phyloP scores from a whole-genome alignment of 1,140 invertebrate species.

The Pectinophora gossypiella region DNA sequence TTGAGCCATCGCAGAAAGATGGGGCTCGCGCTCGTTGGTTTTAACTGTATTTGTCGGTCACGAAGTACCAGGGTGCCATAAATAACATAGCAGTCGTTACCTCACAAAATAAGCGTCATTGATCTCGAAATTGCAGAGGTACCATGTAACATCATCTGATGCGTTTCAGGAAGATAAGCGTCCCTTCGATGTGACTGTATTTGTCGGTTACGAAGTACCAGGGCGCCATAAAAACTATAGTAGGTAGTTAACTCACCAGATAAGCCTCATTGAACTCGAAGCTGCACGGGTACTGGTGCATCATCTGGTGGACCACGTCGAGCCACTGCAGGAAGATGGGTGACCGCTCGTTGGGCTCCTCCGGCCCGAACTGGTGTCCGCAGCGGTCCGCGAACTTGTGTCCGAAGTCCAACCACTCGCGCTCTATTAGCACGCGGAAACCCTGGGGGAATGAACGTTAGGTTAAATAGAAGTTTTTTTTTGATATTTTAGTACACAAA shows the following conservation, averaged over 20 bases:
- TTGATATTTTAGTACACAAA: not conserved
- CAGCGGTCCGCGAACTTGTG: constrained; percentile 98
- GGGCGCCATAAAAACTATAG: too few species aligned
- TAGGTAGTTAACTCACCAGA: constrained; percentile 90
- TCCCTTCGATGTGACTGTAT: too few species aligned
- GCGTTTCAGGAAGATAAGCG: too few species aligned
- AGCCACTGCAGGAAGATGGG: constrained; percentile 99
- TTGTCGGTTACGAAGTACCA: too few species aligned
- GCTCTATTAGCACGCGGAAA: constrained; percentile 92
- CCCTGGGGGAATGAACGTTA: constrained; percentile 77
- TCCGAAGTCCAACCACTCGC: constrained; percentile 97
- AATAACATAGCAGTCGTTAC: too few species aligned
- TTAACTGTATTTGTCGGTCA: too few species aligned
- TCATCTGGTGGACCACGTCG: constrained; percentile 96
- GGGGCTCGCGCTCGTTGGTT: too few species aligned
- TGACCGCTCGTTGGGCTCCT: constrained; percentile 93
- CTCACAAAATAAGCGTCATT: too few species aligned
- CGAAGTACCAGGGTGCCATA: too few species aligned
- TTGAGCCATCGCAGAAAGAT: too few species aligned
- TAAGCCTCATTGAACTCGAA: constrained; percentile 97
- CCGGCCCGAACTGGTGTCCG: constrained; percentile 87
- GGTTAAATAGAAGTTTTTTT: not conserved
- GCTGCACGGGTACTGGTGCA: constrained; percentile 91
- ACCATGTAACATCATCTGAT: too few species aligned
- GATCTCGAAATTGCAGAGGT: too few species aligned